Base-by-base conservation (phyloP, 2,113 vertebrate species). In the Clarias gariepinus region DNA sequence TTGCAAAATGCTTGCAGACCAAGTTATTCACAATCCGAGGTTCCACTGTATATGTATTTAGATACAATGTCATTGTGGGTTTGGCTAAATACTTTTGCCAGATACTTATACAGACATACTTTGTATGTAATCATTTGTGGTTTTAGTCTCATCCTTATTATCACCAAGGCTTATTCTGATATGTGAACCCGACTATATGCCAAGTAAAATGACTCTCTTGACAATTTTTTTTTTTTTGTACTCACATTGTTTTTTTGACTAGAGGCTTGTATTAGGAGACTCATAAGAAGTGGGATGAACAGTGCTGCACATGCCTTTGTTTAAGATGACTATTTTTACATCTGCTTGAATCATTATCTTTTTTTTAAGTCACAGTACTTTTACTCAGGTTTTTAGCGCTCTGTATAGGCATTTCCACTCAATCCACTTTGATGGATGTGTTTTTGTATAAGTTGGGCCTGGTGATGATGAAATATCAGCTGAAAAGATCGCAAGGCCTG, bases 401-500 rank as follows among this genome's bases (percentile, higher is more conserved):
- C 61, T n/a, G 61, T 52, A 82, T 36, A 36, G 33, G 36, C 80
- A 47, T 41, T 55, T 82, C 4, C 36, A 66, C 81, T 47, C 81
- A 85, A 47, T 71, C 28, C 52, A 69, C 30, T 68, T 60, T 60
- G 52, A 60, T 30, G 78, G 73, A 57, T 18, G 23, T 68, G 19
- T 78, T 85, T 77, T n/a, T 63, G 57, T 64, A 60, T n/a, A 60
- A 74, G 3, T 41, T 64, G 15, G 77, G 63, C 33, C 41, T 77
- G 47, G 33, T 23, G 68, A 86, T 60, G 66, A 88, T 52, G 1
- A 69, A 88, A 85, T 87, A 58, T 87, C 86, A 60, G 83, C 82
- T 83, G 85, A 89, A 89, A 23, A 60, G 0, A 28, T 87, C 16
- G 55, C 1, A 60, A 86, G 81, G 85, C 69, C 87, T 83, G 82